A percentile compares a stretch with the other conserved stretches of the same genome.
Conservation (phyloP, 2,797 vertebrate genomes). For the Holocentrus rufus region DNA sequence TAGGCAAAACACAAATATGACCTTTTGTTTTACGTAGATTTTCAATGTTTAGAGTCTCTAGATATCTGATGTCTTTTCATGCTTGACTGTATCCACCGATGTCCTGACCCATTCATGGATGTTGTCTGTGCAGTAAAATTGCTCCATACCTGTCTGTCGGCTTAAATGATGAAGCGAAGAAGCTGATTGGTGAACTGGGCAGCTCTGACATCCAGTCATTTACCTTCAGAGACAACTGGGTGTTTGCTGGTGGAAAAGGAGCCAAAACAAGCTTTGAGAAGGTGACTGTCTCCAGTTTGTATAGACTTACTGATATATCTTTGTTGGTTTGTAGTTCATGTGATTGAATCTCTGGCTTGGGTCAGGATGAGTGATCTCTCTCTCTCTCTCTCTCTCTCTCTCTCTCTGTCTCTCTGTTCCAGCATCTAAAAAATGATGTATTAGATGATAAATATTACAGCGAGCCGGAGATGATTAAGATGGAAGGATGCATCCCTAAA, state of each 20-base stretch:
- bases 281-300: slow-evolving; percentile 72
- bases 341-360: too few species aligned
- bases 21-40: too few species aligned
- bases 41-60: too few species aligned
- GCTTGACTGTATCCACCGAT: too few species aligned
- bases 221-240: slow-evolving; percentile 91
- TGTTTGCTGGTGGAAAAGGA: slow-evolving; percentile 93
- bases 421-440: slow-evolving; percentile 87
- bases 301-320: too few species aligned
- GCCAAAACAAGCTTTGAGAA: slow-evolving; percentile 86
- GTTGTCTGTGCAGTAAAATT: too few species aligned
- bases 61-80: too few species aligned
- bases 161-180: slow-evolving; percentile 85
- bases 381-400: too few species aligned
- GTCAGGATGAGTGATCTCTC: too few species aligned
- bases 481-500: slow-evolving; percentile 89
- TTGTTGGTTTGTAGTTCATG: too few species aligned
- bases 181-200: slow-evolving; percentile 86
- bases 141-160: slow-evolving; percentile 66
- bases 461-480: slow-evolving; percentile 90
- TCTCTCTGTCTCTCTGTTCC: slow-evolving; percentile 42
- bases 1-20: too few species aligned
- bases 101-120: too few species aligned
- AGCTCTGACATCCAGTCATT: slow-evolving; percentile 82
- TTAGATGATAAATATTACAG: slow-evolving; percentile 86